These are phyloP conservation scores for Corythaixoides concolor DNA, from an alignment of 2,113 vertebrate genomes.

Conservation along the genomic window DNA sequence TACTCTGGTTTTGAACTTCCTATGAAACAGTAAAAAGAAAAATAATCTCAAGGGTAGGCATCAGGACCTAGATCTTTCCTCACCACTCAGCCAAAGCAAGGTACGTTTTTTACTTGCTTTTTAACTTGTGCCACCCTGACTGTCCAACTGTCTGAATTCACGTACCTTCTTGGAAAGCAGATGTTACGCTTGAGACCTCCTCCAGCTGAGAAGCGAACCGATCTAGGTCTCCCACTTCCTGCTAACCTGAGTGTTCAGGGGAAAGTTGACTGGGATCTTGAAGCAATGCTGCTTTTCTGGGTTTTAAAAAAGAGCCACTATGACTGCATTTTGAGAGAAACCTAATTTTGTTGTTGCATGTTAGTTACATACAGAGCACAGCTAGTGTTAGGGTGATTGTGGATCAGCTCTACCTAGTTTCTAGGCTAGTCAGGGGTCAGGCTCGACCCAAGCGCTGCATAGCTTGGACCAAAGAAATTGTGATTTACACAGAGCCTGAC, in stretches of 20 bases:
- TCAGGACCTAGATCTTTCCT: background rate
- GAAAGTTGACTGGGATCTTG: background rate
- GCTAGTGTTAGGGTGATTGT: fast-evolving
- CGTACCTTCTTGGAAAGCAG: background rate
- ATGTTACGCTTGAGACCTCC: background rate
- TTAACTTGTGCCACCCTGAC: background rate
- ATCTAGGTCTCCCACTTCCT: background rate
- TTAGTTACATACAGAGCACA: background rate
- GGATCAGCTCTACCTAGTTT: background rate
- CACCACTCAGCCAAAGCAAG: background rate
- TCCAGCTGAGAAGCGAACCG: background rate
- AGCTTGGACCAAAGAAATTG: background rate
- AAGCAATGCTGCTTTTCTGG: background rate
- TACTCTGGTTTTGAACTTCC: background rate
- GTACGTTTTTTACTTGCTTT: background rate
- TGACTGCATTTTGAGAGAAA: background rate
- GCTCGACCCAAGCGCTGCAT: fast-evolving
- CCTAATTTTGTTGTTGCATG: background rate
- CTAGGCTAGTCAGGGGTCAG: background rate
- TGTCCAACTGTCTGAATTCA: background rate
- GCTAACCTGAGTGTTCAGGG: background rate
- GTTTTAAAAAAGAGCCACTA: background rate
- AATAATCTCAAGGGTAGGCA: background rate
- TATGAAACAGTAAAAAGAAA: background rate
- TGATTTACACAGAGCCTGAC: background rate